A percentile compares a stretch with the other conserved stretches of the same genome.
These are phyloP conservation scores for Ennomos fuscantarius DNA, from an alignment of 2,888 invertebrate species.

Conservation along the genomic window DNA sequence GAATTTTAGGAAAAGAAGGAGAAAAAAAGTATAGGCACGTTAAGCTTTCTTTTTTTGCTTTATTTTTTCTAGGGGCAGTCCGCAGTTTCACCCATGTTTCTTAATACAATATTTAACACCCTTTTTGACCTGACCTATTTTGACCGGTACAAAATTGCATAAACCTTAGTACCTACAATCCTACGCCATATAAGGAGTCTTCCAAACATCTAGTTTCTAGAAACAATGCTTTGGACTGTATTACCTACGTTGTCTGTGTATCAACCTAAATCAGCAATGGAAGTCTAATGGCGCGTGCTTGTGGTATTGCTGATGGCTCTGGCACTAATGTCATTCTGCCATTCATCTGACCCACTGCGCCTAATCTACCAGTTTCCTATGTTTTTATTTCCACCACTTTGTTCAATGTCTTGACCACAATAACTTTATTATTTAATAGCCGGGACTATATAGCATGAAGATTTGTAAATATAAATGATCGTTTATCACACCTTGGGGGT, in stretches of 20 bases:
- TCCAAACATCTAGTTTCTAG: too few relatives aligned
- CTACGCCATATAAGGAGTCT: too few relatives aligned
- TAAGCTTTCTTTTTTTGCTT: background rate
- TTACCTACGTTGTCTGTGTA: too few relatives aligned
- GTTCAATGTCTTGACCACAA: constrained; percentile 16
- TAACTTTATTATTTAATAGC: background rate
- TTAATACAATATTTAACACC: too few relatives aligned
- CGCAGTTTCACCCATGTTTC: too few relatives aligned
- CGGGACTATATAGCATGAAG: background rate
- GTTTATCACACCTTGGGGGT: too few relatives aligned
- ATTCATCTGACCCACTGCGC: constrained; percentile 29
- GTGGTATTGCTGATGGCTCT: constrained; percentile 27
- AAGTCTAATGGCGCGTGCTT: constrained; percentile 4
- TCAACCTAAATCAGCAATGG: constrained; percentile 2
- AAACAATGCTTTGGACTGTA: too few relatives aligned
- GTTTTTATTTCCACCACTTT: constrained; percentile 17
- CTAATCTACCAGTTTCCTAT: constrained; percentile 24
- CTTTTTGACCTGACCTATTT: too few relatives aligned
- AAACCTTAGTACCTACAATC: too few relatives aligned
- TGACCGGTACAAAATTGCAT: too few relatives aligned
- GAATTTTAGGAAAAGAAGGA: background rate
- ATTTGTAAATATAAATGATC: background rate
- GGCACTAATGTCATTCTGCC: constrained; percentile 26
- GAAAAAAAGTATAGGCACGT: background rate
- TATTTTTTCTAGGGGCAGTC: too few relatives aligned